A percentile compares a stretch with the other conserved stretches of the same genome.
Conservation (phyloP, 2,888 invertebrate genomes). For the Standfussiana lucernea region DNA sequence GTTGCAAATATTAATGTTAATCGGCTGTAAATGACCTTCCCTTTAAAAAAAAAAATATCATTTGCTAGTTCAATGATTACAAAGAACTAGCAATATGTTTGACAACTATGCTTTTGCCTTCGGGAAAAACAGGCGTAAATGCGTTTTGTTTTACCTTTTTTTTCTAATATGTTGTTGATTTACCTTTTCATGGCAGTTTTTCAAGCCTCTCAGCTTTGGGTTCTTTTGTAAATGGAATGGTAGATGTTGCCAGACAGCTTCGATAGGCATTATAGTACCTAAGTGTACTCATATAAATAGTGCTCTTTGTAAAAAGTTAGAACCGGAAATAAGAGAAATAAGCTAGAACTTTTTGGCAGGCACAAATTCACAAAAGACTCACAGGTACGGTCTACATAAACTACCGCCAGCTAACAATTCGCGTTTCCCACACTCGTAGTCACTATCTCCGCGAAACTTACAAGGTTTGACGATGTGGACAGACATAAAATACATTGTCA, state of each 20-base stretch:
- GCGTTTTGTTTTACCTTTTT: not conserved
- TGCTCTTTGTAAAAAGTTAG: not conserved
- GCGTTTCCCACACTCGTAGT: constrained; percentile 15
- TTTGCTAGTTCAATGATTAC: too few species aligned
- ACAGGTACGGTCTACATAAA: constrained; percentile 1
- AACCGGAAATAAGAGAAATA: not conserved
- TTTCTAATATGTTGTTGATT: not conserved
- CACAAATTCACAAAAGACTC: constrained; percentile 13
- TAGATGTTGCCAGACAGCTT: not conserved
- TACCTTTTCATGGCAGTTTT: not conserved
- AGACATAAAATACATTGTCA: constrained; percentile 51
- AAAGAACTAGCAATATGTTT: not conserved
- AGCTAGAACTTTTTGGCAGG: constrained; percentile 16
- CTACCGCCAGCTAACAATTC: constrained; percentile 6
- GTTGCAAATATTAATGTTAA: not conserved
- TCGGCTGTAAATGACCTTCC: not conserved
- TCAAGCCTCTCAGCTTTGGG: not conserved
- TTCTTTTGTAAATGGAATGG: not conserved
- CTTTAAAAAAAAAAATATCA: not conserved
- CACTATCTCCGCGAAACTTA: constrained; percentile 35
- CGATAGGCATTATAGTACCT: not conserved
- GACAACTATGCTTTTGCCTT: not conserved
- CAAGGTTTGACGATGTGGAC: constrained; percentile 37
- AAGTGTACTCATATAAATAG: not conserved
- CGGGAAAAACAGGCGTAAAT: not conserved